Evolutionary conservation across 2,797 vertebrate genomes (phyloP).

Genomic region (Oceanodroma leucorhoa): DNA sequence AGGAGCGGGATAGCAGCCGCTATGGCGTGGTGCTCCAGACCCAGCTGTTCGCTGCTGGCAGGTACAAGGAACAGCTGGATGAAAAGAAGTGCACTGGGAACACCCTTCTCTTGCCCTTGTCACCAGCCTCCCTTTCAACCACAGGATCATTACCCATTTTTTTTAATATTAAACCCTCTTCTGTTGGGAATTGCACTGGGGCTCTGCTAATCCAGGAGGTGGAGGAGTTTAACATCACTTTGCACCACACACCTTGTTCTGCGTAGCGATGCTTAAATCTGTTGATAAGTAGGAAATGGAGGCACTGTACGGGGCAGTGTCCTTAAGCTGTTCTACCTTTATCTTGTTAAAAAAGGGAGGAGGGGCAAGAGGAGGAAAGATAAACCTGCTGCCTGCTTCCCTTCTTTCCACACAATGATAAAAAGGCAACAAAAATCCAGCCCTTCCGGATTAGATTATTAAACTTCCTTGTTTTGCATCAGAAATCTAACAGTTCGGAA

Average conservation of each 20-base stretch:
- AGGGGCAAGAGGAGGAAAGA: background rate
- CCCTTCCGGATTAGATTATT: background rate
- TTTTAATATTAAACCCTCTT: background rate
- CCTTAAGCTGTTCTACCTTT: background rate
- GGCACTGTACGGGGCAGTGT: background rate
- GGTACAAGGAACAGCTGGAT: background rate
- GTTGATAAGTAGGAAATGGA: background rate
- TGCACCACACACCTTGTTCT: background rate
- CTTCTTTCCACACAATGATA: background rate
- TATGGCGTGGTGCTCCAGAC: background rate
- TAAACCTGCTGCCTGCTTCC: background rate
- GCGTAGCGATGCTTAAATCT: rapidly evolving
- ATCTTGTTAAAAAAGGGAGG: background rate
- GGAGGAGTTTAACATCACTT: background rate
- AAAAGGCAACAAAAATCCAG: background rate
- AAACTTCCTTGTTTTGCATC: background rate
- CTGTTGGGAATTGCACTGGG: background rate
- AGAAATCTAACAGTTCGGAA: background rate
- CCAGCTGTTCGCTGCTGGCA: background rate
- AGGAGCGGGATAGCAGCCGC: rapidly evolving
- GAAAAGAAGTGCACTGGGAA: background rate
- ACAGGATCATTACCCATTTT: background rate
- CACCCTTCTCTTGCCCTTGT: background rate
- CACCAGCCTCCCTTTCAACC: background rate
- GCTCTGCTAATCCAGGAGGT: background rate